Evolutionary conservation across 2,888 invertebrate genomes (phyloP).

Genomic region (Scaptomyza reducta): DNA sequence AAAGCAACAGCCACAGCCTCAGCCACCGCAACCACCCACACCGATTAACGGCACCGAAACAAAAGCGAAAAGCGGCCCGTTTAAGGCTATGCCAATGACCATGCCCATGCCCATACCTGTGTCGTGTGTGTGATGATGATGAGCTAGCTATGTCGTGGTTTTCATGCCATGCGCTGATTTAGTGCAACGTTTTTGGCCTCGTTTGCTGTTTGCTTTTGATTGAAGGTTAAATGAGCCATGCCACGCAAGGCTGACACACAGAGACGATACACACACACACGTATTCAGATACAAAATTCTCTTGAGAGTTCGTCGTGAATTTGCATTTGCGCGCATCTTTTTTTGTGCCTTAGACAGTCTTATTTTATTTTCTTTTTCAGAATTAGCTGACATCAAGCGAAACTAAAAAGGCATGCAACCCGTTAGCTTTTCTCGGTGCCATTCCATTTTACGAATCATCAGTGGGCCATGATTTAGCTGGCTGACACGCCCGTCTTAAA

Average conservation of each 20-base stretch:
- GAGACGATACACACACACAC: background rate
- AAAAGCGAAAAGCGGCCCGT: slow-evolving; percentile 20
- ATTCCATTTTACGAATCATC: slow-evolving; percentile 41
- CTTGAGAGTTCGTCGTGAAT: slow-evolving; percentile 29
- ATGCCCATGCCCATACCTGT: slow-evolving; percentile 35
- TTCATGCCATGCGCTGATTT: slow-evolving; percentile 44
- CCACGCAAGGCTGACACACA: slow-evolving; percentile 38
- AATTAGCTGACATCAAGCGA: slow-evolving; percentile 66
- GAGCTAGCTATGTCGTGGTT: slow-evolving; percentile 21
- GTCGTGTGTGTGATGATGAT: slow-evolving; percentile 16
- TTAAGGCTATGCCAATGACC: slow-evolving; percentile 59
- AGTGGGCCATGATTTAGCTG: slow-evolving; percentile 33
- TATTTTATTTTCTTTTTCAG: slow-evolving; percentile 69
- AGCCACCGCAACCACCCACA: slow-evolving; percentile 2
- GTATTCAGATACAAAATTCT: background rate
- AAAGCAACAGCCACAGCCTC: background rate
- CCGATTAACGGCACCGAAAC: slow-evolving; percentile 43
- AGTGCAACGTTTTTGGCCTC: slow-evolving; percentile 38
- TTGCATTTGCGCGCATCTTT: slow-evolving; percentile 56
- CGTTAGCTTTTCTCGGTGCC: slow-evolving; percentile 11
- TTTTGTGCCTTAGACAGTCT: slow-evolving; percentile 63
- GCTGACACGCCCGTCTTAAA: slow-evolving; percentile 35
- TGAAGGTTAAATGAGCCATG: slow-evolving; percentile 79
- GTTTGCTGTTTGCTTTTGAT: slow-evolving; percentile 66
- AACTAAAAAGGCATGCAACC: slow-evolving; percentile 31